Conservation (phyloP, 2,113 vertebrate species). For the Periophthalmus modestus region DNA sequence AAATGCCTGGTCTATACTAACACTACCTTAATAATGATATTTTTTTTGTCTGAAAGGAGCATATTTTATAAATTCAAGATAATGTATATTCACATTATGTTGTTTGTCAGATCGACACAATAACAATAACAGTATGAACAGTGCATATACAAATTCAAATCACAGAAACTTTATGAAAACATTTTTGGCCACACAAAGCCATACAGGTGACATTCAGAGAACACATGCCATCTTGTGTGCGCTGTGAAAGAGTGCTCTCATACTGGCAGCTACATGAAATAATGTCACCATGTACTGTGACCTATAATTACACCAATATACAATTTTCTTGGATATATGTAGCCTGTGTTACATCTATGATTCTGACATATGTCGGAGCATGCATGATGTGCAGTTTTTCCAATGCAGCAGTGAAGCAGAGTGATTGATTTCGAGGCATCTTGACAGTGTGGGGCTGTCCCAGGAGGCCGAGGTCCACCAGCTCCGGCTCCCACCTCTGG, state of each 20-base stretch:
- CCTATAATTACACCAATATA: background rate
- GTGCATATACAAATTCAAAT: no score
- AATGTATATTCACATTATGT: no score
- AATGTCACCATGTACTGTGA: slow-evolving; percentile 11
- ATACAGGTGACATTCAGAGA: no score
- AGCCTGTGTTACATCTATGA: slow-evolving; percentile 28
- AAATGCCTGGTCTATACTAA: no score
- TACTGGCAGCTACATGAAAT: background rate
- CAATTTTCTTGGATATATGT: slow-evolving; percentile 13
- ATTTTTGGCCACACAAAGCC: no score
- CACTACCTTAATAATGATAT: no score
- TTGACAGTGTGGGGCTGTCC: slow-evolving; percentile 67
- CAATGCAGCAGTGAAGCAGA: slow-evolving; percentile 48
- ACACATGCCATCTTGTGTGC: background rate
- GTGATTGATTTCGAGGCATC: slow-evolving; percentile 75
- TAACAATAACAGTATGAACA: no score
- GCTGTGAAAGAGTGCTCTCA: background rate
- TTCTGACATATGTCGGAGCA: slow-evolving; percentile 17
- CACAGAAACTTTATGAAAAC: no score
- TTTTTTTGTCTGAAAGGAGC: no score
- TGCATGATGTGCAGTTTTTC: slow-evolving; percentile 32
- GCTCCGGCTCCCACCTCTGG: slow-evolving; percentile 35
- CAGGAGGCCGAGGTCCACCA: slow-evolving; percentile 66
- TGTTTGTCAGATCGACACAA: no score
- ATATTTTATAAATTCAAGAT: no score